Base-by-base conservation (phyloP, 1,140 invertebrate species). In the Neodiprion lecontei region DNA sequence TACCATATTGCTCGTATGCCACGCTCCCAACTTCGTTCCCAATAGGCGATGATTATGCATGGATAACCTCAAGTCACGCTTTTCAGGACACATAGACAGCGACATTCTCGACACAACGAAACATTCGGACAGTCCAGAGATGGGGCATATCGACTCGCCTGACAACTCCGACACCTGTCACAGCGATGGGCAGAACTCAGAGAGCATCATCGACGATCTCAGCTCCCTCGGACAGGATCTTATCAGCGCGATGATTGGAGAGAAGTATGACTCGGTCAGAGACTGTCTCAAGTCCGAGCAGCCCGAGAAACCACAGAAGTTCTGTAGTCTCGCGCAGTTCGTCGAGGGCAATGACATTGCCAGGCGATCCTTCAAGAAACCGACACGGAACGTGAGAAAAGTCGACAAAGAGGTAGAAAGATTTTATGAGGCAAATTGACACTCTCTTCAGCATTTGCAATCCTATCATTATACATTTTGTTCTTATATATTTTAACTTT, bases 281-380 rank as follows among this genome's bases (percentile, higher is more conserved):
- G 86, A 87, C 67, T 83, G 84, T 69, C 74, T 88, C 8, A 81
- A 84, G 67, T 81, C 82, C 9, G 85, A 85, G 68, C 79, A 85
- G 17, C 67, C 76, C 1, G 87, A 87, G 4, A 85, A 89, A 77
- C 91, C 92, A 69, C 89, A 90, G 67, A 92, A 91, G 78, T 94
- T 92, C 83, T 94, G 93, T 80, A 94, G 93, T 82, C 87, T 95
- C 78, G 94, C 94, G 8, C 91, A 94, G 78, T 95, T 95, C 81
- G 93, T 92, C 75, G 94, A 95, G 87, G 94, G 94, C 49, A 95
- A 91, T 83, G 94, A 95, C 82, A 95, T 95, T 74, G 94, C 92
- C 1, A 91, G 93, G 69, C 91, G 91, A 81, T 95, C 94, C 5
- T 93, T 95, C 81, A 93, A 93, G 80, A 90, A 89, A 28, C 76